phyloP scores from a whole-genome alignment of 2,113 vertebrate species.

The Asarcornis scutulata region DNA sequence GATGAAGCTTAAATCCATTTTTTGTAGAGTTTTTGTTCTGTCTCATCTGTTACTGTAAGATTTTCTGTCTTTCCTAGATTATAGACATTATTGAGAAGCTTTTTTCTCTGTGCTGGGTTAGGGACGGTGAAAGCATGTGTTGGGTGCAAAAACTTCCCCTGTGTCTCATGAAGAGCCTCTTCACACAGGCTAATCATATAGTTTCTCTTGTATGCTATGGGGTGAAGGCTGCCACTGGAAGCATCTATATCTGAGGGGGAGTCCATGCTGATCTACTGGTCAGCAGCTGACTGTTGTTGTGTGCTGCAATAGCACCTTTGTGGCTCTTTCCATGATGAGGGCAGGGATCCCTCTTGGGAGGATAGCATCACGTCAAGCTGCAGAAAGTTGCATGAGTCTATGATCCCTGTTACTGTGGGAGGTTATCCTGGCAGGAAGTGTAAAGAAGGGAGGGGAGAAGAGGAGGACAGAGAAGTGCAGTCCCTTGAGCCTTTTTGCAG shows the following conservation, averaged over 20 bases:
- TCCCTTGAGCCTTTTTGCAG: background rate
- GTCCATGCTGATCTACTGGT: background rate
- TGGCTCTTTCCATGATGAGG: rapidly evolving
- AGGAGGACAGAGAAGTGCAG: background rate
- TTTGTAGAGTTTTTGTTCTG: background rate
- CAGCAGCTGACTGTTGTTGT: background rate
- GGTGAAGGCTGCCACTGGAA: background rate
- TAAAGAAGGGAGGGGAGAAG: background rate
- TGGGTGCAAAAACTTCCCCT: background rate
- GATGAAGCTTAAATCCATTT: background rate
- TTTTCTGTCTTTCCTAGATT: background rate
- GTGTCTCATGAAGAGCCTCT: background rate
- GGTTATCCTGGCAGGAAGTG: background rate
- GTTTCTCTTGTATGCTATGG: rapidly evolving
- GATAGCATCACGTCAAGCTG: background rate
- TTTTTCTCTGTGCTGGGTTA: background rate
- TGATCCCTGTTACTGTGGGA: background rate
- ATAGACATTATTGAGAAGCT: background rate
- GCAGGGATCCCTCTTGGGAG: background rate
- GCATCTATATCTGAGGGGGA: rapidly evolving
- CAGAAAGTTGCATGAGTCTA: background rate
- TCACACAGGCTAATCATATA: rapidly evolving
- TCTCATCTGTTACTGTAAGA: background rate
- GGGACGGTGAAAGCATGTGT: background rate
- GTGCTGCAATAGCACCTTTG: background rate